Base-by-base conservation (phyloP, 2,888 invertebrate genomes). In the Ectropis crepuscularia region DNA sequence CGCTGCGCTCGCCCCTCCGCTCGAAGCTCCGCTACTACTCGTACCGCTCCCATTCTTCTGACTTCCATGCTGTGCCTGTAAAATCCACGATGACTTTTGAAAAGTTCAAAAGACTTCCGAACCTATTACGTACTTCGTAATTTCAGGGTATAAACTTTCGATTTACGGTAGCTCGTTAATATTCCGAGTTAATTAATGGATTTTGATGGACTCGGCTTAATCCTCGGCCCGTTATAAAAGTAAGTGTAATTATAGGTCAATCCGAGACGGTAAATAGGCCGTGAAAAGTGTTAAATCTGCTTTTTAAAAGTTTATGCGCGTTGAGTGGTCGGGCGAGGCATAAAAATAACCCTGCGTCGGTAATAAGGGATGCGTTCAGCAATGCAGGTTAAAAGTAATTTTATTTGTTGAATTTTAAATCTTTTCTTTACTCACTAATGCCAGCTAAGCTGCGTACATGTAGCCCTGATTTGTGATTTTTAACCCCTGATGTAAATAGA, bases 161-260 rank as follows among this genome's bases (percentile, higher is more conserved):
- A 86, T 88, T 83, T 84, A 82, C 80, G 81, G 82, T 74, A 78
- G 82, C 85, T 88, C 86, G 85, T 89, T 88, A 89, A 89, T 89
- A 88, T 89, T 89, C 82, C 76, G 79, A 88, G 85, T 86, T 88
- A 90, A 89, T 90, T 90, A 90, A 87, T 89, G 86, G 86, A 87
- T 87, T 89, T 86, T 88, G 87, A 89, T 88, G 87, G 85, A 86
- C 81, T 85, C 72, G 57, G 69, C 76, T 77, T 86, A 87, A 89
- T 89, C 83, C 81, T 65, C 74, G 71, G 74, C 73, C 70, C 76
- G 77, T 82, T 83, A 66, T 82, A 76, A 78, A 79, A 84, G 81
- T 80, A 80, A 87, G 84, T 69, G 73, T 87, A 85, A 87, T 87
- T 86, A 85, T 77, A 82, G 82, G 80, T 81, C 77, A 80, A 82